Base-by-base conservation (phyloP, 1,140 invertebrate species). In the Campoletis sonorensis region DNA sequence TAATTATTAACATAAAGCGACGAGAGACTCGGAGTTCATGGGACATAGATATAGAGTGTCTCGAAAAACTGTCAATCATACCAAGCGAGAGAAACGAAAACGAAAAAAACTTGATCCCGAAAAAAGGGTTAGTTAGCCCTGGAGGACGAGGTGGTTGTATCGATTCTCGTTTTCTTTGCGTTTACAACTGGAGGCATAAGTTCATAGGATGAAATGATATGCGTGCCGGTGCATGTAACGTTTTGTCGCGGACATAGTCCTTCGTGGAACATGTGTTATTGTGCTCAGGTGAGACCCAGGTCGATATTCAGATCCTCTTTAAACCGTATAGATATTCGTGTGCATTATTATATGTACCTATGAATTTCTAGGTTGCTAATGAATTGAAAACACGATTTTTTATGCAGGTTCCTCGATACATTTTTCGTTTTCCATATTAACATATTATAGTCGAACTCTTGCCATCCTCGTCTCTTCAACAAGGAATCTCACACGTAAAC, bases 1-100 rank as follows among this genome's bases (percentile, higher is more conserved):
- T 89, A 84, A 86, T 84, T 87, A 91, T 91, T 91, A 91, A 87
- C 90, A 91, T 92, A 92, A 89, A 87, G 79, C 84, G 84, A 87
- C 86, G 89, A 89, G 86, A 85, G 21, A 33, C 30, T 37, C 1
- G 54, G 40, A 27, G 73, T 58, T 77, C 30, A 61, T n/a, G 73
- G 4, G 49, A 75, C 40, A 45, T 30, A 77, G 73, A 61, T 58
- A 77, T 78, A 33, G 73, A 73, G 49, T 37, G 72, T 64, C 64
- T 61, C 72, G 73, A 71, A 79, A 83, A 89, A 88, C 86, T 88
- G 89, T 90, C 90, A 91, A 91, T 92, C 90, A 90, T 88, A 54
- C n/a, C 8, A 54, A 79, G 49, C 49, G 18, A 51, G 51, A 13
- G 51, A 71, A 70, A 26, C 37, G 10, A 51, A 71, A 70, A 26